phyloP scores from a whole-genome alignment of 2,797 vertebrate species.

The Florisuga fusca region DNA sequence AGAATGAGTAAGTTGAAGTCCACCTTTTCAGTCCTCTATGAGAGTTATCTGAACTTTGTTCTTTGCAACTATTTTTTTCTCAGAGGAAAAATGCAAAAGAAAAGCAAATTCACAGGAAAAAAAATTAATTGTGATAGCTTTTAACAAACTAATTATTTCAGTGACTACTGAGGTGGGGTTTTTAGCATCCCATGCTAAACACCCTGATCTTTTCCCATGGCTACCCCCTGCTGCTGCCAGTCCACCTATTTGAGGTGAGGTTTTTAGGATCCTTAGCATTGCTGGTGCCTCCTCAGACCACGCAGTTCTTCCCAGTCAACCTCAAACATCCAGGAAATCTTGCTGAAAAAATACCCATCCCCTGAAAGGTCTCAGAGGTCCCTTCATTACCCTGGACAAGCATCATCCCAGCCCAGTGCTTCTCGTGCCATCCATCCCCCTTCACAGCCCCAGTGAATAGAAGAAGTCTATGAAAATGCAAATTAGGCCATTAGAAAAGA shows the following conservation, averaged over 20 bases:
- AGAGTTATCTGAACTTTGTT: not conserved
- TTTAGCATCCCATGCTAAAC: too few species aligned
- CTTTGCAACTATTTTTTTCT: not conserved
- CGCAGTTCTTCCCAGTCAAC: not conserved
- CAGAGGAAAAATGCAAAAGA: not conserved
- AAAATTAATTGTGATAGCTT: not conserved
- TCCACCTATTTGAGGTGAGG: too few species aligned
- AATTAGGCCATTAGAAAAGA: not conserved
- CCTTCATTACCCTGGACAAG: not conserved
- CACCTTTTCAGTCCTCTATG: not conserved
- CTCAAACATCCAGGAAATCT: constrained; percentile 1
- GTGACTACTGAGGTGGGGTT: not conserved
- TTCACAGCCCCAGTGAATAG: not conserved
- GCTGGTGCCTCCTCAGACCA: not conserved
- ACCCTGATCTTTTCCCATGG: too few species aligned
- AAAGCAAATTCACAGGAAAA: not conserved
- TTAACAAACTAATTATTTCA: not conserved
- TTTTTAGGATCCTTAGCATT: not conserved
- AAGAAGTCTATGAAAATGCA: not conserved
- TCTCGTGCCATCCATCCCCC: not conserved
- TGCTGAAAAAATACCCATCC: not conserved
- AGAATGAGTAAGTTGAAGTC: not conserved
- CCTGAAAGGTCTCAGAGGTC: not conserved
- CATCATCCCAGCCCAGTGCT: rapidly evolving
- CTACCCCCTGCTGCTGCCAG: too few species aligned